Conservation (phyloP, 2,888 invertebrate genomes). For the Subacronicta megacephala region DNA sequence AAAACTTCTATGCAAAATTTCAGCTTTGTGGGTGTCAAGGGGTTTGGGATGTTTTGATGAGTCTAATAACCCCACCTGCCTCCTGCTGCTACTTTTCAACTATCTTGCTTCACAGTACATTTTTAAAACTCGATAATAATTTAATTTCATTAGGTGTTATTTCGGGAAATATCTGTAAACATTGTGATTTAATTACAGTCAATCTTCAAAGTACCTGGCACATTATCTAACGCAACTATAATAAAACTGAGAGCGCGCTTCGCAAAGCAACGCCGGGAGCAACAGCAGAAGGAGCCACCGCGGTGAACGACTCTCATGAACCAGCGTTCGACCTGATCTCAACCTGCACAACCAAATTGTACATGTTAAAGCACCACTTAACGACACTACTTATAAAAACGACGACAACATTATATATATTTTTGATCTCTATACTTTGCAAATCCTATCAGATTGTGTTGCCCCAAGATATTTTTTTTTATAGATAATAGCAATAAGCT, state of each 20-base stretch:
- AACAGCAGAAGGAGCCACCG: slow-evolving; percentile 81
- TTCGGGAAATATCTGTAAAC: slow-evolving; percentile 5
- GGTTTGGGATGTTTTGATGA: no score
- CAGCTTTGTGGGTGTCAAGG: no score
- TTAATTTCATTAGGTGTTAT: neutral
- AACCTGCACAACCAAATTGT: slow-evolving; percentile 65
- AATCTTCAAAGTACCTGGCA: slow-evolving; percentile 95
- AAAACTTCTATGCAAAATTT: no score
- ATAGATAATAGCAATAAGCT: slow-evolving; percentile 27
- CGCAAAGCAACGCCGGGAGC: slow-evolving; percentile 87
- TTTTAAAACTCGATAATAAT: no score
- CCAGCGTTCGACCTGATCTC: slow-evolving; percentile 73
- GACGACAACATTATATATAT: slow-evolving; percentile 26
- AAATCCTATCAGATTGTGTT: slow-evolving; percentile 14
- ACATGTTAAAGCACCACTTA: slow-evolving; percentile 46
- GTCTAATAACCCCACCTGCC: no score
- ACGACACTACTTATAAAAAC: slow-evolving; percentile 22
- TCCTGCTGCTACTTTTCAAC: no score
- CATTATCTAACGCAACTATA: slow-evolving; percentile 92
- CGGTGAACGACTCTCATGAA: slow-evolving; percentile 69
- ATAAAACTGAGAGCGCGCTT: slow-evolving; percentile 90
- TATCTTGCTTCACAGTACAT: no score
- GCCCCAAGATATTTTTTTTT: slow-evolving; percentile 16
- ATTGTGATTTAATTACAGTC: slow-evolving; percentile 88
- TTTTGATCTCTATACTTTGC: slow-evolving; percentile 30